Evolutionary conservation across 2,797 vertebrate species (phyloP), one percentile per base, ranked within the genome.

Genomic region (Scolopax rusticola): DNA sequence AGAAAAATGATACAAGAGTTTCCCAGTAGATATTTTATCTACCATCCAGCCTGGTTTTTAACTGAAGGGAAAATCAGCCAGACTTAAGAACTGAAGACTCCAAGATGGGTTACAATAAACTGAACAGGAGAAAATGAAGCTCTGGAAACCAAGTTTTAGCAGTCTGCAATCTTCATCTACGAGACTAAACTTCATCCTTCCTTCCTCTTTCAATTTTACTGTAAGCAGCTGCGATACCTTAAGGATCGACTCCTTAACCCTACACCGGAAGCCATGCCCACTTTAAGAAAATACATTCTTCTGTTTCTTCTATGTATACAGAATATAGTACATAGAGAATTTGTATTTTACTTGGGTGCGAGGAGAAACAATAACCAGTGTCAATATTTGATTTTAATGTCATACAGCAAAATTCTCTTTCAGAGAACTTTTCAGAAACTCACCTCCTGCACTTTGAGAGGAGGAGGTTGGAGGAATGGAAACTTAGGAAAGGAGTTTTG

Each of bases 1-100:
- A 80, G 38, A 94, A 94, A 96, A 90, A 80, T 38, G 15, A 96
- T n/a, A 73, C 13, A 36, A 75, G 60, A 92, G 64, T 47, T 89
- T 80, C 88, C 50, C 15, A 70, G 79, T 56, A 95, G 64, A 40
- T 84, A 91, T 82, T 96, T 90, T 84, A 77, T 61, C 92, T 60
- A n/a, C 40, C 78, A 82, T 45, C 69, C 65, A 3, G 5, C n/a
- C 69, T 54, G 54, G 69, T 83, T 96, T 97, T 61, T 54, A 93
- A 57, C 40, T 71, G 25, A 45, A 71, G 23, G 80, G 56, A 97
- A 97, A 96, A 96, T 43, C 50, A 86, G 54, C 19, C 70, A 60
- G 75, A 25, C 57, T 70, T 40, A 57, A 87, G 76, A 47, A 47
- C 45, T 23, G 45, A 71, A 68, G 32, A 30, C 21, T 80, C 50